These are phyloP conservation scores for Pachyrhynchus sulphureomaculatus DNA, from an alignment of 1,140 invertebrate genomes.

Conservation along the genomic window DNA sequence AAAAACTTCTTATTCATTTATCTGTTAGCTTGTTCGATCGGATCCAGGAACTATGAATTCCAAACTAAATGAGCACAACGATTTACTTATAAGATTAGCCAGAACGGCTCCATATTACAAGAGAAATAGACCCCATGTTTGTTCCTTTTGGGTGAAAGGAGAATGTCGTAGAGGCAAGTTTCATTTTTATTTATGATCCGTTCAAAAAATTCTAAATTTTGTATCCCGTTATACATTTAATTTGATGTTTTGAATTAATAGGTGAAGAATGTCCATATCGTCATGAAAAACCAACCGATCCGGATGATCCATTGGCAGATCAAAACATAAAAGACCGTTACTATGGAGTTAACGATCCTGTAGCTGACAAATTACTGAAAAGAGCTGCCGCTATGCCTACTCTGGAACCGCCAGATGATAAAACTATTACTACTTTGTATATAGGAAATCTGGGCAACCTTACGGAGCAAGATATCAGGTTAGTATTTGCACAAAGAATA, in stretches of 20 bases:
- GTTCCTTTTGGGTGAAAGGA: constrained; percentile 99
- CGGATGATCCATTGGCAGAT: constrained; percentile 97
- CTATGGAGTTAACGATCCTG: constrained; percentile 98
- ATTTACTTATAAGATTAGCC: constrained; percentile 92
- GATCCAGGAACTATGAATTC: constrained; percentile 64
- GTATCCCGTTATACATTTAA: too few species aligned
- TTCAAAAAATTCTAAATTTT: too few species aligned
- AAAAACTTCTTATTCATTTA: too few species aligned
- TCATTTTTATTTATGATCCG: background rate
- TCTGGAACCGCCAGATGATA: constrained; percentile 93
- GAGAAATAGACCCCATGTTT: constrained; percentile 97
- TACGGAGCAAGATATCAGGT: constrained; percentile 86
- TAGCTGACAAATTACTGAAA: constrained; percentile 96
- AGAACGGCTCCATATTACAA: constrained; percentile 98
- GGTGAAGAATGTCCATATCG: constrained; percentile 98
- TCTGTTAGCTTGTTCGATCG: constrained; percentile 47
- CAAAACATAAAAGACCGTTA: constrained; percentile 99
- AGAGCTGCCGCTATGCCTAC: constrained; percentile 92
- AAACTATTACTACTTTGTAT: constrained; percentile 94
- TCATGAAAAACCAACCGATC: constrained; percentile 98
- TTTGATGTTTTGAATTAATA: too few species aligned
- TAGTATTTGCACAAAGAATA: too few species aligned
- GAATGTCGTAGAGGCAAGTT: constrained; percentile 88
- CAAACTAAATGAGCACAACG: constrained; percentile 78
- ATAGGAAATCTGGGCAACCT: constrained; percentile 92